These are phyloP conservation scores for Melanotus villosus DNA, from an alignment of 2,888 invertebrate genomes.

Conservation along the genomic window DNA sequence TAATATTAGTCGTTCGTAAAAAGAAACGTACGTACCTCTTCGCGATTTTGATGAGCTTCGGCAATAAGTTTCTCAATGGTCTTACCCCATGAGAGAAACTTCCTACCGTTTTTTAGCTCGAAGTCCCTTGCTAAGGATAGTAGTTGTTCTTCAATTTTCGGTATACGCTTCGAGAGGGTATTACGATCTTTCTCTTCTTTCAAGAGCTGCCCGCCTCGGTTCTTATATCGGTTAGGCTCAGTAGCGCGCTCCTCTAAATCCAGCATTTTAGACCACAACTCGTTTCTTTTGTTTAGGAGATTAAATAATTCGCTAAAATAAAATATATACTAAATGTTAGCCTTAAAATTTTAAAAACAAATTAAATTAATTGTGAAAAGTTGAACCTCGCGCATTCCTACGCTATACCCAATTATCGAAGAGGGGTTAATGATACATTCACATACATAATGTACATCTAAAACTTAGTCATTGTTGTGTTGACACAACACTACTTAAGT, in stretches of 20 bases:
- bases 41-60: slow-evolving; percentile 73
- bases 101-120: slow-evolving; percentile 70
- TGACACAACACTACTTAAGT: too few relatives aligned
- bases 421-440: too few relatives aligned
- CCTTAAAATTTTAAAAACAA: too few relatives aligned
- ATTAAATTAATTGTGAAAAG: too few relatives aligned
- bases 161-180: background rate
- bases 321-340: slow-evolving; percentile 2
- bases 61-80: slow-evolving; percentile 74
- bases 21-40: slow-evolving; percentile 62
- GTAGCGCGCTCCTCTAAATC: slow-evolving; percentile 82
- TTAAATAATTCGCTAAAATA: slow-evolving; percentile 74
- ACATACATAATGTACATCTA: too few relatives aligned
- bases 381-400: too few relatives aligned
- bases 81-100: slow-evolving; percentile 77
- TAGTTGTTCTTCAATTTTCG: slow-evolving; percentile 79
- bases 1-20: background rate
- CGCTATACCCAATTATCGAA: too few relatives aligned
- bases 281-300: slow-evolving; percentile 76
- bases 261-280: slow-evolving; percentile 82
- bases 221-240: slow-evolving; percentile 88
- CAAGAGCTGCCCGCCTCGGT: slow-evolving; percentile 88
- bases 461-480: too few relatives aligned
- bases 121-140: slow-evolving; percentile 71
- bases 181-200: slow-evolving; percentile 92